Percentiles rank a stretch among this genome's conserved stretches.
Evolutionary conservation across 2,797 vertebrate species (phyloP).

Genomic region (Alca torda): DNA sequence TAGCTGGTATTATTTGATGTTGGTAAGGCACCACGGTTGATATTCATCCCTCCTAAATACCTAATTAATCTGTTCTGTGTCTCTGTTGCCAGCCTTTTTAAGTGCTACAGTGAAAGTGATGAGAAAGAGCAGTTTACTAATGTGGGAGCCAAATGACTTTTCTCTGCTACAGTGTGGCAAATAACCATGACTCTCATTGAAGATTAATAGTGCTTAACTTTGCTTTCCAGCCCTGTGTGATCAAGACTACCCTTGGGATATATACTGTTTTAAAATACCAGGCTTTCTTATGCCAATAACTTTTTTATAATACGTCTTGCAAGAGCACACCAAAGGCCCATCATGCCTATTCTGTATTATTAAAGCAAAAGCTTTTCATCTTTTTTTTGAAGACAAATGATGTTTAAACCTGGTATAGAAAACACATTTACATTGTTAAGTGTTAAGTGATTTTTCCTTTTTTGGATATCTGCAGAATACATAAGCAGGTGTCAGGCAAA

Average conservation of each 20-base stretch:
- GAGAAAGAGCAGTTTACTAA: neutral
- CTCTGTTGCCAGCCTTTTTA: neutral
- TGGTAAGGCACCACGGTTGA: neutral
- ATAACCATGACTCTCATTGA: neutral
- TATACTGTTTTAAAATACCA: neutral
- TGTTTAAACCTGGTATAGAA: neutral
- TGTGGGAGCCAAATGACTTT: neutral
- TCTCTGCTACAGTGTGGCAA: neutral
- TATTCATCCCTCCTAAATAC: neutral
- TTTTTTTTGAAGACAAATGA: neutral
- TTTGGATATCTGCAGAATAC: neutral
- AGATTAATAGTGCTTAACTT: constrained; percentile 35
- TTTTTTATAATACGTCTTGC: neutral
- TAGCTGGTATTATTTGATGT: neutral
- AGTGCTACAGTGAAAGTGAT: neutral
- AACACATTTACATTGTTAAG: constrained; percentile 10
- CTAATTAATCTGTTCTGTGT: neutral
- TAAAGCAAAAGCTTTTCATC: neutral
- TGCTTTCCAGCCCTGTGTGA: neutral
- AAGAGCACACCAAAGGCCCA: neutral
- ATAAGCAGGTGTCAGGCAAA: neutral
- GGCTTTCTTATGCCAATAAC: neutral
- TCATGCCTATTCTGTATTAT: neutral
- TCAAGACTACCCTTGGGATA: neutral
- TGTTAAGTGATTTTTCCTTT: constrained; percentile 1